phyloP scores from a whole-genome alignment of 2,888 invertebrate species.

The Oligia latruncula region DNA sequence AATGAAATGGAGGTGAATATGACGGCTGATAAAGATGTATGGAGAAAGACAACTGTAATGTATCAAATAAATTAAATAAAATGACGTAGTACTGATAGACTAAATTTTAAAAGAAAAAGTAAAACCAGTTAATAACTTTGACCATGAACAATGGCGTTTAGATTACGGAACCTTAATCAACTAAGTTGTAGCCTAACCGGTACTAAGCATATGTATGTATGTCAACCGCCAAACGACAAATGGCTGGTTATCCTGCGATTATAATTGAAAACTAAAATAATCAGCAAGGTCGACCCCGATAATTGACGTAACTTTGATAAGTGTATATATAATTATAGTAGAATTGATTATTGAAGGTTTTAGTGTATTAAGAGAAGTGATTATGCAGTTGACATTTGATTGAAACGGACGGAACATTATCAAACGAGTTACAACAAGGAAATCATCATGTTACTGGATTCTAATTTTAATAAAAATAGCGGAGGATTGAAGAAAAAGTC shows the following conservation, averaged over 20 bases:
- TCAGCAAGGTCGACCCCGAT: slow-evolving; percentile 49
- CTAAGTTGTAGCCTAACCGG: slow-evolving; percentile 8
- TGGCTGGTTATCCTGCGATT: slow-evolving; percentile 27
- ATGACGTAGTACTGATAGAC: background rate
- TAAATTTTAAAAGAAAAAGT: background rate
- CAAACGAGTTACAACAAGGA: background rate
- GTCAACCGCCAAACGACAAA: slow-evolving; percentile 45
- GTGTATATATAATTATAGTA: background rate
- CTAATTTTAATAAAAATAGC: background rate
- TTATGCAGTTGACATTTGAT: slow-evolving; percentile 4
- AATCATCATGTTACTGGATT: background rate
- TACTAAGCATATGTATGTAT: slow-evolving; percentile 44
- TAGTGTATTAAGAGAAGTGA: background rate
- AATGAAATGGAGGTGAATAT: too few species aligned
- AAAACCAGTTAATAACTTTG: background rate
- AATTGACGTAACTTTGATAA: slow-evolving; percentile 44
- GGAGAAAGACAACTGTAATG: too few species aligned
- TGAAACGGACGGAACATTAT: background rate
- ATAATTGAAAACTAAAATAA: slow-evolving; percentile 56
- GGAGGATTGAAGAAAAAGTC: background rate
- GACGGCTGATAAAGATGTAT: too few species aligned
- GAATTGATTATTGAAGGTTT: slow-evolving; percentile 32
- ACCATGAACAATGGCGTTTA: too few species aligned
- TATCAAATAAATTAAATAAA: too few species aligned
- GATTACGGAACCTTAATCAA: slow-evolving; percentile 18